These are phyloP conservation scores for Epinephelus cyanopodus DNA, from an alignment of 2,113 vertebrate species.

Conservation along the genomic window DNA sequence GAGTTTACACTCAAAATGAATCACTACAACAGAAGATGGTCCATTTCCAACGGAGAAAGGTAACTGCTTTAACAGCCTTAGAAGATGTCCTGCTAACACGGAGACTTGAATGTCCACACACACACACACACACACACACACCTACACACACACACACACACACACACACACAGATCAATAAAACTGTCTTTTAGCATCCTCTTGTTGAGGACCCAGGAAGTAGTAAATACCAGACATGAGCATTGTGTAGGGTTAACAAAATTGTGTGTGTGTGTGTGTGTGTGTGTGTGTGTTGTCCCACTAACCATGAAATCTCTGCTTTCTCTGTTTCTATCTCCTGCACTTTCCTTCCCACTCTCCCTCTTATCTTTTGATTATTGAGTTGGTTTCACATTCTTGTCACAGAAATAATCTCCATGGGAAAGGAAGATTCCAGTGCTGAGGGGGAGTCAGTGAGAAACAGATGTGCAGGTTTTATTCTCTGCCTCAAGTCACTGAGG, in stretches of 20 bases:
- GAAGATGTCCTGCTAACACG: too few relatives aligned
- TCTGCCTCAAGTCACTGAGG: slow-evolving; percentile 24
- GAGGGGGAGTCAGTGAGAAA: slow-evolving; percentile 34
- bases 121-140: neutral
- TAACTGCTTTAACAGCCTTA: too few relatives aligned
- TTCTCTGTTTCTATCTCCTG: slow-evolving; percentile 18
- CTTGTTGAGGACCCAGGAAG: slow-evolving; percentile 51
- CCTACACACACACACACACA: slow-evolving; percentile 19
- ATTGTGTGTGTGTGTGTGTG: neutral
- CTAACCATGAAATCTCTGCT: slow-evolving; percentile 50
- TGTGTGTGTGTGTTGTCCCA: slow-evolving; percentile 16
- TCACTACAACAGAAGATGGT: too few relatives aligned
- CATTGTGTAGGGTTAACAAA: slow-evolving; percentile 20
- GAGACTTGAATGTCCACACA: too few relatives aligned
- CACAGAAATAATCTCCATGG: slow-evolving; percentile 44
- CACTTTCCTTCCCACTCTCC: slow-evolving; percentile 22
- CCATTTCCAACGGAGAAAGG: too few relatives aligned
- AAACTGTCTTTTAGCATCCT: slow-evolving; percentile 29
- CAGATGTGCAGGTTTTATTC: slow-evolving; percentile 30
- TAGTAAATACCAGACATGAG: slow-evolving; percentile 63
- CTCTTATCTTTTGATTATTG: slow-evolving; percentile 44
- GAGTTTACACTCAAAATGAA: too few relatives aligned
- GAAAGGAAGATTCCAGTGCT: slow-evolving; percentile 31
- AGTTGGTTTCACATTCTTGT: slow-evolving; percentile 19
- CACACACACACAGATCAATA: slow-evolving; percentile 43